Evolutionary conservation across 2,888 invertebrate genomes (phyloP).

Genomic region (Entomobrya multifasciata): DNA sequence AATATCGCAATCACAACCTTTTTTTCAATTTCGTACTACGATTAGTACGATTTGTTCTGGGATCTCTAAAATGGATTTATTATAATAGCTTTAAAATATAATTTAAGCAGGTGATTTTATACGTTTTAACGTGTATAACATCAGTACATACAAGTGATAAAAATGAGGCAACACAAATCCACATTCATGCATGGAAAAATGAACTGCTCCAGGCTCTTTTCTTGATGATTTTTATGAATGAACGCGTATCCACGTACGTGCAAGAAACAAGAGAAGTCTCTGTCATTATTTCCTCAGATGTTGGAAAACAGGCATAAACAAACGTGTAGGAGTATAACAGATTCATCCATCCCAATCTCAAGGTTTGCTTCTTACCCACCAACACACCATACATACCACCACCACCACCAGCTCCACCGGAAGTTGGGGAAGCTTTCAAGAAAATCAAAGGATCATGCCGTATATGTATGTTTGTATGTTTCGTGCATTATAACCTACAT

Average conservation of each 20-base stretch:
- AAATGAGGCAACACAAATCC: not conserved
- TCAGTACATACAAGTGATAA: not conserved
- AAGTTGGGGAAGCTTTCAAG: constrained; percentile 67
- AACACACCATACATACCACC: not conserved
- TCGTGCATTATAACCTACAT: not conserved
- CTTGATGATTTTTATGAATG: constrained; percentile 77
- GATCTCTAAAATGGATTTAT: too few relatives aligned
- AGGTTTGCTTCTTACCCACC: constrained; percentile 38
- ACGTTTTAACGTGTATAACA: too few relatives aligned
- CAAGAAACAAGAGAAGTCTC: constrained; percentile 42
- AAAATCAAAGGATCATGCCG: constrained; percentile 49
- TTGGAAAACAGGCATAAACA: constrained; percentile 38
- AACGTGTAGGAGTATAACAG: constrained; percentile 25
- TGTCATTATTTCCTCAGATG: not conserved
- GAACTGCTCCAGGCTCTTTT: constrained; percentile 75
- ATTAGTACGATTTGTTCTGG: too few relatives aligned
- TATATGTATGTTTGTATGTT: not conserved
- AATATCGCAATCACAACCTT: too few relatives aligned
- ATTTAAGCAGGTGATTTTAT: too few relatives aligned
- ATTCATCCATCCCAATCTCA: constrained; percentile 33
- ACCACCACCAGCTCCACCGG: constrained; percentile 69
- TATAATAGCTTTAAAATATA: too few relatives aligned
- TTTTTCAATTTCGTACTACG: not conserved
- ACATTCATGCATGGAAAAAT: constrained; percentile 25
- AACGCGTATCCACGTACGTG: constrained; percentile 53